Evolutionary conservation across 2,888 invertebrate genomes (phyloP), one percentile per base, ranked within the genome.

Genomic region (Ophion ventricosus): DNA sequence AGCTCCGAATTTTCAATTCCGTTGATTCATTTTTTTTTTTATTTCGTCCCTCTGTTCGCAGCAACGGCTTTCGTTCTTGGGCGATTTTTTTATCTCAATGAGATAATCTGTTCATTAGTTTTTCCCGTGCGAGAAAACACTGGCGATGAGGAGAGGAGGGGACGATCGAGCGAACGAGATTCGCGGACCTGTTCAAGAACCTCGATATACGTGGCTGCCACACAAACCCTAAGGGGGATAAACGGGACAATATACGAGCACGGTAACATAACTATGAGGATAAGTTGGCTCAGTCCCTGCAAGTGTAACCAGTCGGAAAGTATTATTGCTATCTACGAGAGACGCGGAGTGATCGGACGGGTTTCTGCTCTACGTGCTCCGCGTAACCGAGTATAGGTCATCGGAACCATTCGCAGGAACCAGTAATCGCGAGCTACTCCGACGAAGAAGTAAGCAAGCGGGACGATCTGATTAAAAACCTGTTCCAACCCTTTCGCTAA

Each of bases 391-490:
- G 70, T 72, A 80, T 72, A 72, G 83, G 76, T 80, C 80, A 83
- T 59, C 61, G 25, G 49, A 83, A 69, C 75, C 25, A 75, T 73
- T 49, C n/a, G 20, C 49, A 49, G 66, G 57, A 66, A 11, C 43
- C 72, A 49, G 72, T 77, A 25, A 72, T 35, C 17, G 57, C 40
- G 26, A 72, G 59, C 43, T 35, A 72, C 49, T 77, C 25, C 26
- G 67, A 59, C 14, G 25, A 64, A 64, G 29, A 43, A 57, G 35
- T 57, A 35, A 61, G 64, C 64, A 61, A 77, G 40, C 72, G 64
- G 66, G 70, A 66, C 64, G 23, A 82, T 72, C 82, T 25, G 82
- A 82, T 82, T 72, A 73, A 40, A 82, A 77, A 82, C 77, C 56
- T 20, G 57, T 10, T 57, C 25, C 10, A 70, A 63, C 26, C 81